phyloP scores from a whole-genome alignment of 2,797 vertebrate genomes.

The Moxostoma hubbsi region DNA sequence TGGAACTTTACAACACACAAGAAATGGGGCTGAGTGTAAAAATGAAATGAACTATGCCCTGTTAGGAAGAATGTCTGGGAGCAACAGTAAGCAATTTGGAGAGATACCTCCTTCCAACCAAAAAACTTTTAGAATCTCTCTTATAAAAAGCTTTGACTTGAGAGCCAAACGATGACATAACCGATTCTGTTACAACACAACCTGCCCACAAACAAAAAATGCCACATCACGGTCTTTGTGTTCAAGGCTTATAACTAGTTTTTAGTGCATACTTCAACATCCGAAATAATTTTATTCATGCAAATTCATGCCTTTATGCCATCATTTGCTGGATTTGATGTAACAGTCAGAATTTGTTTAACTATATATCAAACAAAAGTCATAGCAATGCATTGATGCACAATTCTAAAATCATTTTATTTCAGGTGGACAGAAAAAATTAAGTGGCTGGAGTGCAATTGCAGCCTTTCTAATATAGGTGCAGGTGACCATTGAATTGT shows the following conservation, averaged over 20 bases:
- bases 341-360: too few relatives aligned
- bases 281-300: too few relatives aligned
- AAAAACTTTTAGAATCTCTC: background rate
- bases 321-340: background rate
- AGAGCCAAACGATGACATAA: background rate
- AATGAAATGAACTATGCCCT: background rate
- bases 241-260: background rate
- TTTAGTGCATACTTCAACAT: too few relatives aligned
- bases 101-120: background rate
- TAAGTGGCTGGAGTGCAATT: background rate
- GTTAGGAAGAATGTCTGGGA: conserved; percentile 12
- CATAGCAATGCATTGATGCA: background rate
- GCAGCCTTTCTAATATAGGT: background rate
- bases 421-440: background rate
- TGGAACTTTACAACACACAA: conserved; percentile 13
- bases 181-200: background rate
- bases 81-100: background rate
- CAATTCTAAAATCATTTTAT: background rate
- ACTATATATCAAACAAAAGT: too few relatives aligned
- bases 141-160: background rate
- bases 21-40: conserved; percentile 2
- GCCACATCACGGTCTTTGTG: background rate
- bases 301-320: background rate
- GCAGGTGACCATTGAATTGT: background rate
- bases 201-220: background rate